Evolutionary conservation across 2,888 invertebrate species (phyloP), one percentile per base, ranked within the genome.

Genomic region (Idaea straminata): DNA sequence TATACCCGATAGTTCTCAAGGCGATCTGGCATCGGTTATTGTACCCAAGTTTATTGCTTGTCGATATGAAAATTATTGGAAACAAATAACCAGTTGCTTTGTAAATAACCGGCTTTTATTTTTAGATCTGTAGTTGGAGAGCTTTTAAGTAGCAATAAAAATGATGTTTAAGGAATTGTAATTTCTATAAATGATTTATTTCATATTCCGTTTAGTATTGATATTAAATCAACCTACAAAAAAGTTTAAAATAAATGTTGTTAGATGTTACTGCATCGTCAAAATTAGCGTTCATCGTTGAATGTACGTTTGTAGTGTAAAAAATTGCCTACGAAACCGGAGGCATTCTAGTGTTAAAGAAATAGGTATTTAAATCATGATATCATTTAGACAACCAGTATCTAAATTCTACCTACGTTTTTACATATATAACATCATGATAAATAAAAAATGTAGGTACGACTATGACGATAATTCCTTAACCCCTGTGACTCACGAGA

Each of bases 21-120:
- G 91, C 83, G 78, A 89, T 83, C 87, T 63, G 72, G 83, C 78
- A 79, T 79, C 87, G 91, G 88, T 89, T 90, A 86, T 85, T 88
- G 89, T 89, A 89, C 91, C 85, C 88, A 70, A 76, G 78, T 85
- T 83, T 82, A 84, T 83, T 82, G 80, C 78, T 68, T 71, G 76
- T 66, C 74, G 72, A 75, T 75, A 79, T 80, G 71, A 80, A 81
- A 79, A 76, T 77, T 74, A 80, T 77, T 71, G 70, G 74, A 79
- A 68, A 71, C 70, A 73, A 72, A 74, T 73, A 81, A 77, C 79
- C 72, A 68, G 77, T 81, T 79, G 77, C 62, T 66, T 70, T 70
- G 70, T 74, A 75, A 77, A 75, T 75, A 69, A 72, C 47, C 65
- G 15, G 60, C 62, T 59, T 63, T 66, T 62, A 62, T 65, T 47